Evolutionary conservation across 1,140 invertebrate genomes (phyloP), one percentile per base, ranked within the genome.

Genomic region (Bombus sibiricus): DNA sequence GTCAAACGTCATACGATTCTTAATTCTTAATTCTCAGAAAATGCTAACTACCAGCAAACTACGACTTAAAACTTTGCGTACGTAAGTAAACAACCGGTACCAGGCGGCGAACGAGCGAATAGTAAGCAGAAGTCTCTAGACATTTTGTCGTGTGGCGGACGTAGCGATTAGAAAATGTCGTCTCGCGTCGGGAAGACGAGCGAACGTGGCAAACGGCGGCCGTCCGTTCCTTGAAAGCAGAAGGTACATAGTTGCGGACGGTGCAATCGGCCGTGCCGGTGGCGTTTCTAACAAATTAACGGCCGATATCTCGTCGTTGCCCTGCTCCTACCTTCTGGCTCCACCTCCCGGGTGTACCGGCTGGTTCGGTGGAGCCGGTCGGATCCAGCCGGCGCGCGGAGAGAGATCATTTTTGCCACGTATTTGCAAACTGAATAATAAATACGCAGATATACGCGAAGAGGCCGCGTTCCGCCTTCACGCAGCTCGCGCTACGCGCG

Each of bases 391-490:
- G 34, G 77, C 83, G 90, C 81, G 84, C 86, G 89, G 90, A 89
- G 94, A 92, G 92, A 95, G 94, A 95, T 94, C 90, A 95, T 94
- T 95, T 95, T 95, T 95, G 92, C 94, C 93, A 92, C 91, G 94
- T 94, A 95, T 95, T 95, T 95, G 94, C 94, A 95, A 95, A 94
- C 94, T 94, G 94, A 95, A 95, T 95, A 95, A 95, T 95, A 95
- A 95, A 95, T 95, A 95, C 92, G 92, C 93, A 91, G 88, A 92
- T 91, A 91, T 93, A 93, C 92, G 92, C 92, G 93, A 94, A 92
- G 93, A 93, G 92, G 86, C 79, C 93, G 93, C 92, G 94, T 95
- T 95, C 95, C 95, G 95, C 95, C 94, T 95, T 95, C 94, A 95
- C 94, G 94, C 94, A 95, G 94, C 91, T 94, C 92, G 92, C 91